Evolutionary conservation across 2,113 vertebrate species (phyloP), one percentile per base, ranked within the genome.

Genomic region (Otus sunia): DNA sequence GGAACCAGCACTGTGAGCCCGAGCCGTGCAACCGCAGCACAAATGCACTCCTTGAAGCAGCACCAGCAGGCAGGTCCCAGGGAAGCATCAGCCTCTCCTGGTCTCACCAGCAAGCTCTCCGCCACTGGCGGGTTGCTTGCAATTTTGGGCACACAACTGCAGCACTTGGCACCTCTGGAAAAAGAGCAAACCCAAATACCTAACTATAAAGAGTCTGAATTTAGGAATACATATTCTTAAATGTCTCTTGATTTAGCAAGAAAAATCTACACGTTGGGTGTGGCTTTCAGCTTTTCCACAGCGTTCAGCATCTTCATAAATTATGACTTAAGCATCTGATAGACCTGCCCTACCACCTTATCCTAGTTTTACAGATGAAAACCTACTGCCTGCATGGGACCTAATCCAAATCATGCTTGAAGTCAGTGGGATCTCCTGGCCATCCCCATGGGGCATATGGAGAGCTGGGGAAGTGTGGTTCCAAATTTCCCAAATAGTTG

Each of bases 371-470:
- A 71, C 17, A 52, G 22, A 11, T 52, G 6, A 77, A 43, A 71
- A 78, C 22, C n/a, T 52, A 12, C 62, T 93, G 37, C 26, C 34
- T 75, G 29, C 52, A 72, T 8, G 67, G 56, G 29, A 66, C 12
- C 10, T 3, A 1, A 47, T 12, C 69, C 60, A 86, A 82, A 63
- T 25, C 36, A 18, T 8, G 20, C 21, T 67, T 39, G 13, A 59
- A 78, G 30, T 26, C 2, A 0, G 36, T 16, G 12, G 23, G 18
- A 72, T 36, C 10, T 82, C 50, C 34, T 2, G 1, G 32, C 26
- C 45, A 39, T 18, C 10, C 36, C 43, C 36, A 11, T 0, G 0
- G 26, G 59, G 34, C 6, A 12, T 0, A 18, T 0, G 0, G 21
- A 85, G 68, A 74, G 15, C 34, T 49, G n/a, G 67, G 43, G 37